These are phyloP conservation scores for Adela reaumurella DNA, from an alignment of 2,888 invertebrate species.

Conservation along the genomic window DNA sequence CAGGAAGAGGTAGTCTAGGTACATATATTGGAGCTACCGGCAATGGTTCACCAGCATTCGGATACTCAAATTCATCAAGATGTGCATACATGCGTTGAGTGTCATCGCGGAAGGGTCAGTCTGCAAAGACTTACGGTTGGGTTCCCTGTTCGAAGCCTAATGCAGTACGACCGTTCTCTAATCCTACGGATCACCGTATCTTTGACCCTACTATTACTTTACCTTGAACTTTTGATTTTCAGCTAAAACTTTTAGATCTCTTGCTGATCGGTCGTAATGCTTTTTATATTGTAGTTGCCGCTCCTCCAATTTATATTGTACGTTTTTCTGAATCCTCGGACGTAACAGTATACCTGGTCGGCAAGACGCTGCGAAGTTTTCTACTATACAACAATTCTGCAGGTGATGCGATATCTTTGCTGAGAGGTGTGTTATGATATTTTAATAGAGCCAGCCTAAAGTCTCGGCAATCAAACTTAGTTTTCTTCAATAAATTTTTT, in stretches of 20 bases:
- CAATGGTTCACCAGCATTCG: background rate
- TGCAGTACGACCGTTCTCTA: background rate
- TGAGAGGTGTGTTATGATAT: conserved; percentile 6
- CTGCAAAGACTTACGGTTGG: background rate
- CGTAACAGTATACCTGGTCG: background rate
- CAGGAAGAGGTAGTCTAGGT: background rate
- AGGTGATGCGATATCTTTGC: conserved; percentile 1
- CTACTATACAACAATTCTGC: conserved; percentile 4
- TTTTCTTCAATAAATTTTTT: conserved; percentile 8
- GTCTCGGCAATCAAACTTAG: conserved; percentile 1
- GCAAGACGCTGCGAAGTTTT: conserved; percentile 5
- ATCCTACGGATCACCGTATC: background rate
- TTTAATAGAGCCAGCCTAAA: conserved; percentile 6
- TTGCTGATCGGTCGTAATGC: conserved; percentile 4
- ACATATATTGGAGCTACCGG: background rate
- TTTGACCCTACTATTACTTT: background rate
- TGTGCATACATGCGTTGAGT: background rate
- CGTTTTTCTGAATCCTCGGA: conserved; percentile 3
- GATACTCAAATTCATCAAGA: background rate
- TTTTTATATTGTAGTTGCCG: background rate
- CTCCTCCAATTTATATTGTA: background rate
- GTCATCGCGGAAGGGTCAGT: background rate
- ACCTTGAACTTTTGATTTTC: conserved; percentile 4
- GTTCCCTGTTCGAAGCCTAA: background rate
- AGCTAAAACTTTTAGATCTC: background rate